Percentiles rank a stretch among this genome's conserved stretches.
Evolutionary conservation across 2,113 vertebrate species (phyloP).

Genomic region (Trogon melanurus): DNA sequence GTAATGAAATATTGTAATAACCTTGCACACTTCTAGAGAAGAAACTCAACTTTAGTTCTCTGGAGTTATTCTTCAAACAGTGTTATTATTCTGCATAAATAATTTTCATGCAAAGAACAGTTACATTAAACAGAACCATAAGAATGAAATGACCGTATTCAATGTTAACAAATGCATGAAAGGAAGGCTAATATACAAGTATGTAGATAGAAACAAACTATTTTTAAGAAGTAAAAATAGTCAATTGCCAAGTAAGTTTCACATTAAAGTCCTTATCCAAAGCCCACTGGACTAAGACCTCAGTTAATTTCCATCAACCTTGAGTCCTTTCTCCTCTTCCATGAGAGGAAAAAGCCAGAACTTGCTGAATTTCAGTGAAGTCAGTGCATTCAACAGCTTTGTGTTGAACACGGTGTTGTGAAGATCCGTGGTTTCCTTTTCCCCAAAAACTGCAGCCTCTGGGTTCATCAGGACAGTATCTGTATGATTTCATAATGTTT

Average conservation of each 20-base stretch:
- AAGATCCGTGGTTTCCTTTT: background rate
- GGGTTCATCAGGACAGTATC: background rate
- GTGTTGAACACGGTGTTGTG: background rate
- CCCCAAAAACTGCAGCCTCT: background rate
- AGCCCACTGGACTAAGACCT: background rate
- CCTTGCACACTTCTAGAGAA: background rate
- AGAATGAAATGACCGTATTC: background rate
- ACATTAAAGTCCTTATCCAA: background rate
- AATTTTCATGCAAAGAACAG: background rate
- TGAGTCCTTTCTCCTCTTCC: background rate
- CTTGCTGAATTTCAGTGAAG: background rate
- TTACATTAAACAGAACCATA: background rate
- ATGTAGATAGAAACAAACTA: background rate
- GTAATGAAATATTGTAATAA: conserved; percentile 31
- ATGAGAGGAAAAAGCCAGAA: background rate
- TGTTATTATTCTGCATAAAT: background rate
- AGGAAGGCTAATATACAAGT: background rate
- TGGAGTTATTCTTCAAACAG: conserved; percentile 6
- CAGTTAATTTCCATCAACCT: background rate
- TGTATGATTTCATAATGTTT: background rate
- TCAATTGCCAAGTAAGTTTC: background rate
- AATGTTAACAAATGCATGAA: background rate
- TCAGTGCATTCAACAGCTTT: background rate
- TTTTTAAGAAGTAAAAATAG: background rate
- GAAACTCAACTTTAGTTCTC: background rate